Evolutionary conservation across 2,888 invertebrate species (phyloP).

Genomic region (Apoda limacodes): DNA sequence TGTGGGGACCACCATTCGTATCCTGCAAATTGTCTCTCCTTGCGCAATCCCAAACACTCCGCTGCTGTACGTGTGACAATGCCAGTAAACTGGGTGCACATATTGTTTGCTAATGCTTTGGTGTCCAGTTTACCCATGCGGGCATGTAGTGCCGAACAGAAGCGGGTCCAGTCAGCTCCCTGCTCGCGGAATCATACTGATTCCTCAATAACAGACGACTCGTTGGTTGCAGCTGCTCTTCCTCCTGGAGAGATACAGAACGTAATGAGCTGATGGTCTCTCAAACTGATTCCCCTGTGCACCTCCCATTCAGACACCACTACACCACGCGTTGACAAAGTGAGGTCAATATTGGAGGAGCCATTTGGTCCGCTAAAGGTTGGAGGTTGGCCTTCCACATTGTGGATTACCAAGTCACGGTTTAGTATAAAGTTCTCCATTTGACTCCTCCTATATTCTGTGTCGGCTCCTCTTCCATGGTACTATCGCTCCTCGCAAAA

Average conservation of each 20-base stretch:
- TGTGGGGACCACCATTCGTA: slow-evolving; percentile 2
- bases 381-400: neutral
- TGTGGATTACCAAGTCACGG: neutral
- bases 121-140: neutral
- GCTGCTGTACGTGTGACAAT: neutral
- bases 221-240: neutral
- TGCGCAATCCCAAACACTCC: neutral
- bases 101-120: neutral
- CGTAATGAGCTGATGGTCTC: slow-evolving; percentile 1
- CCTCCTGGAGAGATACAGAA: neutral
- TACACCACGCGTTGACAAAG: no score
- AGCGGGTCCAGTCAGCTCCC: slow-evolving; percentile 1
- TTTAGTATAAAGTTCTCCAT: neutral
- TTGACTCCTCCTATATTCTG: neutral
- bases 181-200: neutral
- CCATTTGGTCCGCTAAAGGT: slow-evolving; percentile 1
- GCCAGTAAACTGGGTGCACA: neutral
- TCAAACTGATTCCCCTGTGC: neutral
- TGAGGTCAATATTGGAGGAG: no score
- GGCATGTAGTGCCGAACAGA: neutral
- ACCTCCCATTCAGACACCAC: neutral
- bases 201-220: neutral
- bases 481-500: neutral
- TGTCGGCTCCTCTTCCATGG: neutral
- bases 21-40: neutral